Evolutionary conservation across 2,888 invertebrate species (phyloP), one percentile per base, ranked within the genome.

Genomic region (Parochlus steinenii): DNA sequence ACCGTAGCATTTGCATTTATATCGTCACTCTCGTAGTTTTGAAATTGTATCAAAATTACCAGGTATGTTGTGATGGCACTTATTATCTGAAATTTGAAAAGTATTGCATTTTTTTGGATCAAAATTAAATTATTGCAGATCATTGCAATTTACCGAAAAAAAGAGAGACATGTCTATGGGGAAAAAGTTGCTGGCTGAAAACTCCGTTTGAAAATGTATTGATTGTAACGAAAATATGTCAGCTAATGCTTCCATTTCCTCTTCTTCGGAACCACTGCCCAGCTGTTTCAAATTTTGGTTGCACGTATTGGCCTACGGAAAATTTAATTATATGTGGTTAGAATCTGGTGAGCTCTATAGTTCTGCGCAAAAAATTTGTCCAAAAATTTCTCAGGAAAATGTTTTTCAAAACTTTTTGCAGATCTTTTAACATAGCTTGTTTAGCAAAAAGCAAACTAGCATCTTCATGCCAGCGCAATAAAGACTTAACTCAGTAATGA

Each of bases 1-100:
- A n/a, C n/a, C 7, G 22, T 22, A 8, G 8, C 8, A 22, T 22
- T 22, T 22, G 7, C 31, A 31, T 7, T 17, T 6, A 6, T 16
- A 23, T 3, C 24, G 5, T 3, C 19, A 14, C 30, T 30, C 30
- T 36, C 36, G 24, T 36, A 36, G 16, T 36, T 36, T 24, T 36
- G 29, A 22, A 36, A 36, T 23, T 36, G 36, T 23, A 36, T 36
- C 17, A 36, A 30, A 36, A 36, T 36, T 14, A 36, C 36, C 24
- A 36, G 30, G 17, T 36, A 36, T 5, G 36, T 36, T 29, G 36
- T 30, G 14, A 23, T 24, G 11, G 36, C 36, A n/a, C n/a, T n/a
- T n/a, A n/a, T n/a, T n/a, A n/a, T n/a, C n/a, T n/a, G n/a, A n/a
- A n/a, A n/a, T n/a, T n/a, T n/a, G n/a, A n/a, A n/a, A n/a, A n/a